Base-by-base conservation (phyloP, 2,113 vertebrate genomes). In the Silurus asotus region DNA sequence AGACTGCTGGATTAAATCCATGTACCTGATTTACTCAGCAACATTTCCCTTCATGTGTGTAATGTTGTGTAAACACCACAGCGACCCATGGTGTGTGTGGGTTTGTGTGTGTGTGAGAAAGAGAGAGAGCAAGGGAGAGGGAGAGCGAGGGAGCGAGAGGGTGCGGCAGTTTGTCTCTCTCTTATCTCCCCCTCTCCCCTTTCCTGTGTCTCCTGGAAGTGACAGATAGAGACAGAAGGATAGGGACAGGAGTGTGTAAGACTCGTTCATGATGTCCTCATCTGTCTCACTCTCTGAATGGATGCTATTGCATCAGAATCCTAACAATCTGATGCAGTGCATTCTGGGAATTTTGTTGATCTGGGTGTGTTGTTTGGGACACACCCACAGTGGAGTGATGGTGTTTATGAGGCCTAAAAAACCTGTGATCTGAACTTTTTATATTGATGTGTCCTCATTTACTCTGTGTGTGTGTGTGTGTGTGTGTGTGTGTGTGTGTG, bases 141-240 rank as follows among this genome's bases (percentile, higher is more conserved):
- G 55, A 56, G 55, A 56, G 55, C 8, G 55, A 9, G 55, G 8
- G 55, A 9, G 55, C 13, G 53, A 77, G 45, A 48, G 82, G 67
- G 82, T 56, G 82, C 15, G 81, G 81, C 81, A 83, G 81, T 28
- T 20, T 51, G 67, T 59, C 56, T 9, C 6, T 58, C 67, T 10
- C 82, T 82, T 86, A 82, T 86, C 85, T 75, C 45, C 20, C 53
- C 11, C 62, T 23, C 19, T 67, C 49, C 58, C n/a, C 20, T 75
- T 74, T 82, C 79, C 56, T 61, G 53, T 25, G 67, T 81, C 65
- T 81, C 55, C 85, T 86, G 85, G 67, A 28, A 45, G 28, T 61
- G 79, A 75, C 56, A 75, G 85, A 86, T 86, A 86, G 85, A 81
- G 56, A 53, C 28, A n/a, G 75, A 67, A 2, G 48, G 69, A 53